phyloP scores from a whole-genome alignment of 1,140 invertebrate species.

The Zaprionus ornatus region DNA sequence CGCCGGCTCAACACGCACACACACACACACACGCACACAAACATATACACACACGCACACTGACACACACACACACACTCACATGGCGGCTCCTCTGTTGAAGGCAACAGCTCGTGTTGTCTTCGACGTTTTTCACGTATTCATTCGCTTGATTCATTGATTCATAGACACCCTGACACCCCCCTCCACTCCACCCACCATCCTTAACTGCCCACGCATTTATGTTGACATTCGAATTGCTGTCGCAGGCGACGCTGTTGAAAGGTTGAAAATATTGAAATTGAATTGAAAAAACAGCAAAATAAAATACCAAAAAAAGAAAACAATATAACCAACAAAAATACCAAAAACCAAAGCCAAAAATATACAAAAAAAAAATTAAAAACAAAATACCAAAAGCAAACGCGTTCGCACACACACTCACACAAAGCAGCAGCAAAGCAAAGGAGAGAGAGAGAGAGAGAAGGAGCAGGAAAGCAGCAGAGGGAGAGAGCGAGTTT shows the following conservation, averaged over 20 bases:
- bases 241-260: conserved; percentile 8
- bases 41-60: background rate
- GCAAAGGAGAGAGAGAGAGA: background rate
- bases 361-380: conserved; percentile 2
- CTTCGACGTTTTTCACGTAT: background rate
- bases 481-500: background rate
- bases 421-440: background rate
- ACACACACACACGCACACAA: conserved; percentile 9
- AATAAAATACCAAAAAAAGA: conserved; percentile 31
- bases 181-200: too few relatives aligned
- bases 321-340: conserved; percentile 25
- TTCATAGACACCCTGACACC: background rate
- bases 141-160: conserved; percentile 4
- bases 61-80: background rate
- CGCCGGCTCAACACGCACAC: conserved; percentile 26
- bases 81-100: background rate
- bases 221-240: conserved; percentile 7
- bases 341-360: conserved; percentile 25
- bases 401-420: background rate
- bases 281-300: background rate
- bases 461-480: background rate
- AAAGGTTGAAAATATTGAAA: conserved; percentile 29
- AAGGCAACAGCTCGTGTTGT: background rate
- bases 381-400: background rate
- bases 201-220: background rate